A percentile compares a stretch with the other conserved stretches of the same genome.
Conservation (phyloP, 2,797 vertebrate genomes). For the Poeciliopsis infans region DNA sequence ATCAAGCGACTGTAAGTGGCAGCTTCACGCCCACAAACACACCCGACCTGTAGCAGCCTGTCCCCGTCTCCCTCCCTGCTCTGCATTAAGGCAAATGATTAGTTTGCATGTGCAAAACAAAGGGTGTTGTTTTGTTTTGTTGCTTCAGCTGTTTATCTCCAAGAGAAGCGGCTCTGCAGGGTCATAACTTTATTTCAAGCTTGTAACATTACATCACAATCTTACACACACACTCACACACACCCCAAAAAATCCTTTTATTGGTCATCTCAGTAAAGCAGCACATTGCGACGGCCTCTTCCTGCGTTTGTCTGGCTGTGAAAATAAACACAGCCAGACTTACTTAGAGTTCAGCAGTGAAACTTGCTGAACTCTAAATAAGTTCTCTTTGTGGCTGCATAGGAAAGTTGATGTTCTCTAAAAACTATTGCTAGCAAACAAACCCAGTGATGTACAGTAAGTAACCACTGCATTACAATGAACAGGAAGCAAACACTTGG, state of each 20-base stretch:
- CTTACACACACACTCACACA: not conserved
- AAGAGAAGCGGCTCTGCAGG: not conserved
- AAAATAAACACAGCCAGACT: not conserved
- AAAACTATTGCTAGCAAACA: not conserved
- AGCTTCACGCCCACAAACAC: not conserved
- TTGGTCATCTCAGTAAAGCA: not conserved
- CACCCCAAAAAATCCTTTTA: not conserved
- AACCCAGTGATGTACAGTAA: not conserved
- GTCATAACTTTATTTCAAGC: not conserved
- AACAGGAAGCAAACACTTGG: not conserved
- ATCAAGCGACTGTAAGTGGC: conserved; percentile 96
- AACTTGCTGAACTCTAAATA: not conserved
- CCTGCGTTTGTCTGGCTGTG: not conserved
- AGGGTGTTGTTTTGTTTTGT: not conserved
- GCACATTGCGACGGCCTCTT: not conserved
- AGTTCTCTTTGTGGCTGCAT: not conserved
- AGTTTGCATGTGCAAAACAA: not conserved
- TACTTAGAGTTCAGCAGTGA: not conserved
- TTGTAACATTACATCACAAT: not conserved
- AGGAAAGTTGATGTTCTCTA: not conserved
- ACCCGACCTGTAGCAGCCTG: not conserved
- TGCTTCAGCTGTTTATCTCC: not conserved
- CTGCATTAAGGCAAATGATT: not conserved
- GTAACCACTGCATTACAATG: not conserved
- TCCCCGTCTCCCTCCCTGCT: not conserved